These are phyloP conservation scores for Rhamnusium bicolor DNA, from an alignment of 2,888 invertebrate species.

Conservation along the genomic window DNA sequence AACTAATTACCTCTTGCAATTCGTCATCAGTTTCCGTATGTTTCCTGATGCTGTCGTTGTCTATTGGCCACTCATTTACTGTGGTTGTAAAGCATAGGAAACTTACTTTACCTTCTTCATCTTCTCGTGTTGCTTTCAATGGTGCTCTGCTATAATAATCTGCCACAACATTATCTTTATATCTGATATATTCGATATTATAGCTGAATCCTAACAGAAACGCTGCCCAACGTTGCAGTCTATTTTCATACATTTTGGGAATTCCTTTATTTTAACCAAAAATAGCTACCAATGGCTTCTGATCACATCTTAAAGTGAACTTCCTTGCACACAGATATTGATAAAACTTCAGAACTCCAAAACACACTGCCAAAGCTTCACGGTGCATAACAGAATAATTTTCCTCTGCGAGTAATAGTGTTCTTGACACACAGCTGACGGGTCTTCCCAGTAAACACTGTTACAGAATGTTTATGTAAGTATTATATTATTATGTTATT, in stretches of 20 bases:
- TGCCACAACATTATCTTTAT: not conserved
- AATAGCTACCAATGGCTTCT: not conserved
- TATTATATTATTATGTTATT: no score
- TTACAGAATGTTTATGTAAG: no score
- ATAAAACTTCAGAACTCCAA: no score
- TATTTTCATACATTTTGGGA: not conserved
- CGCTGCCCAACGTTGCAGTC: not conserved
- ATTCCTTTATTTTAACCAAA: not conserved
- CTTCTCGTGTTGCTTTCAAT: not conserved
- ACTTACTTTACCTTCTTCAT: not conserved
- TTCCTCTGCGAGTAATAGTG: no score
- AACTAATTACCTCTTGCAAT: not conserved
- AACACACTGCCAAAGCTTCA: no score
- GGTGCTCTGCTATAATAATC: not conserved
- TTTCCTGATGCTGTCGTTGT: not conserved
- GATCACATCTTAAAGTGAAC: not conserved
- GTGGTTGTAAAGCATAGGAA: not conserved
- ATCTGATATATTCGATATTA: not conserved
- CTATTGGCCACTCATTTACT: not conserved
- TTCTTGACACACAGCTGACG: no score
- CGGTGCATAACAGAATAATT: no score
- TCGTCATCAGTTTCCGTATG: not conserved
- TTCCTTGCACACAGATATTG: no score
- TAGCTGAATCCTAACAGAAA: not conserved
- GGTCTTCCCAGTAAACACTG: no score